Base-by-base conservation (phyloP, 2,888 invertebrate species). In the Pheosia gnoma region DNA sequence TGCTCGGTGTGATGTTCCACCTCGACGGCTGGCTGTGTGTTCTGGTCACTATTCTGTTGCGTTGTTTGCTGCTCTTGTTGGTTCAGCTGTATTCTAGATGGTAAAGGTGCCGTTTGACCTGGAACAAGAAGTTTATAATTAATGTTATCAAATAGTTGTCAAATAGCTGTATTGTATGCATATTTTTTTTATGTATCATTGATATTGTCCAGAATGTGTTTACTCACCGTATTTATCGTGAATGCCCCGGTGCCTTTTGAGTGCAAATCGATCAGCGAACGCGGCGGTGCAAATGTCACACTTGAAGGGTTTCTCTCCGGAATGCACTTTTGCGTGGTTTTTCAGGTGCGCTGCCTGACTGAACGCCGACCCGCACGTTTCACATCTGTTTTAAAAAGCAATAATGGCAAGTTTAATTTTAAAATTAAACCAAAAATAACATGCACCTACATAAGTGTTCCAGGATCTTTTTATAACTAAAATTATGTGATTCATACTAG, bases 321-420 rank as follows among this genome's bases (percentile, higher is more conserved):
- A 96, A 87, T 97, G 97, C 63, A 97, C 95, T 89, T 97, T 97
- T 59, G 97, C 97, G 82, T 98, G 97, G 87, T 97, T 98, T 86
- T 97, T 97, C 65, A 97, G 94, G 88, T 97, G 97, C 41, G 97
- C 97, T 39, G 97, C 97, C 88, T 97, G 97, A 85, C 97, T 97
- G 86, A 98, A 98, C 62, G 97, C 97, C 38, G 97, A 97, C n/a
- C 97, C 97, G 83, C 97, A 98, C 60, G 96, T 97, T 72, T 97
- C 97, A 86, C 97, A 97, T 83, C 97, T 96, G 25, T 36, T 56
- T 36, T 10, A 41, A 13, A 9, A 43, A 43, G 9, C 10, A 43
- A 43, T 10, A 41, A 41, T 41, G 41, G 8, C 8, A 25, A 25
- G 25, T 25, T 25, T 25, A 25, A 25, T 25, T 25, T 25, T 25